Evolutionary conservation across 2,797 vertebrate species (phyloP), one percentile per base, ranked within the genome.

Genomic region (Chiroxiphia lanceolata): DNA sequence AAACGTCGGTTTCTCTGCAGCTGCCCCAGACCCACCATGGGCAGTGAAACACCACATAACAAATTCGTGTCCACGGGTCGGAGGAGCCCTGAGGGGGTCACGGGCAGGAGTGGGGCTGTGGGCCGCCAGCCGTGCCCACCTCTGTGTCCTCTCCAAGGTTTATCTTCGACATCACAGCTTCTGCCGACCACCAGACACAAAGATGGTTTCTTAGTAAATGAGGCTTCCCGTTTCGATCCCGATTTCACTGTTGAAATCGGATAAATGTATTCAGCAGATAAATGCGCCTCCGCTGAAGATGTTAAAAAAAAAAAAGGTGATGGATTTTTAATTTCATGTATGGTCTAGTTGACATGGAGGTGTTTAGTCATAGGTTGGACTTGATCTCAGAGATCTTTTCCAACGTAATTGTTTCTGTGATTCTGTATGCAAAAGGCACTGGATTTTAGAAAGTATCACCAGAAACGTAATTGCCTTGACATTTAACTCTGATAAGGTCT

Each of bases 1-100:
- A 87, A 1, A 21, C 15, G 0, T 3, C 5, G 1, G 1, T 16
- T 42, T 18, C 23, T 48, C 14, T 9, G 33, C 0, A 0, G 18
- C 50, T 59, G 38, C 42, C 34, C 23, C 60, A 10, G 36, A 10
- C 10, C 4, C 11, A 2, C 31, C 11, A 1, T 1, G 38, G 13
- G 22, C 59, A 20, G 21, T 4, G 26, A 81, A 6, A 17, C 36
- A 4, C 18, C 34, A 4, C 27, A 18, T 1, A 2, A 17, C 38
- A 10, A 3, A 15, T 26, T 19, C 12, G 19, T 11, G 40, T 20
- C 2, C 0, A 1, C 3, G 12, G 26, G 9, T 15, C 0, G 0
- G 42, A 48, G 68, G 33, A 70, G 27, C 5, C 15, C 36, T 5
- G 64, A 14, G 6, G 12, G 11, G 4, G 5, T 57, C 20, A 3